phyloP scores from a whole-genome alignment of 2,797 vertebrate genomes.

The Anolis apletophallus region DNA sequence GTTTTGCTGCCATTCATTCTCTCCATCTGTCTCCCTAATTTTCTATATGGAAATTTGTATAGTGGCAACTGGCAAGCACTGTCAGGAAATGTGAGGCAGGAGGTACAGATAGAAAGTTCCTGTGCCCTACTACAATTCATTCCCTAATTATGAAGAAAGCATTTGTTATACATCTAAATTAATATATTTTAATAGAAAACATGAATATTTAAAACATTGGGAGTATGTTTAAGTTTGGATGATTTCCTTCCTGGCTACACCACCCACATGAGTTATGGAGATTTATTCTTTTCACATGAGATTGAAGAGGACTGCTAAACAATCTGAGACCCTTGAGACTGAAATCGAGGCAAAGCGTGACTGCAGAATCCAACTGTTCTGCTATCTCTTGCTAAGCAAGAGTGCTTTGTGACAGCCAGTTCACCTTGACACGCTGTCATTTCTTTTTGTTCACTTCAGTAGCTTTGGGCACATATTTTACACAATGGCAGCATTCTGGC shows the following conservation, averaged over 20 bases:
- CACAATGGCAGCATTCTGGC: neutral
- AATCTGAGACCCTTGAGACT: slow-evolving; percentile 10
- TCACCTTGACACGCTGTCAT: neutral
- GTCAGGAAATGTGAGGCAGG: neutral
- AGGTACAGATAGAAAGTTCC: neutral
- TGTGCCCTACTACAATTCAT: neutral
- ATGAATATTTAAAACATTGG: slow-evolving; percentile 35
- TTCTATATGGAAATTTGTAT: neutral
- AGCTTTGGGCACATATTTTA: neutral
- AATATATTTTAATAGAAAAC: slow-evolving; percentile 37
- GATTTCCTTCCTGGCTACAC: slow-evolving; percentile 7
- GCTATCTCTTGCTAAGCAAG: slow-evolving; percentile 16
- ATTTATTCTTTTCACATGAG: slow-evolving; percentile 15
- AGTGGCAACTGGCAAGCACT: no score
- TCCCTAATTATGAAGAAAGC: slow-evolving; percentile 7
- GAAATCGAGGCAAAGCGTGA: neutral
- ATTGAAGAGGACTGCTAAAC: neutral
- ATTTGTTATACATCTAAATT: slow-evolving; percentile 10
- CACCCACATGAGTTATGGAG: slow-evolving; percentile 33
- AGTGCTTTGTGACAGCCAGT: neutral
- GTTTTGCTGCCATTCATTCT: neutral
- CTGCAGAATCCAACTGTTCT: slow-evolving; percentile 21
- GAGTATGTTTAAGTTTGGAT: slow-evolving; percentile 19
- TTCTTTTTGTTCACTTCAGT: slow-evolving; percentile 31
- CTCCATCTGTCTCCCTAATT: neutral